Percentiles rank a stretch among this genome's conserved stretches.
These are phyloP conservation scores for Cyclophora albipunctata DNA, from an alignment of 2,888 invertebrate species.

Conservation along the genomic window DNA sequence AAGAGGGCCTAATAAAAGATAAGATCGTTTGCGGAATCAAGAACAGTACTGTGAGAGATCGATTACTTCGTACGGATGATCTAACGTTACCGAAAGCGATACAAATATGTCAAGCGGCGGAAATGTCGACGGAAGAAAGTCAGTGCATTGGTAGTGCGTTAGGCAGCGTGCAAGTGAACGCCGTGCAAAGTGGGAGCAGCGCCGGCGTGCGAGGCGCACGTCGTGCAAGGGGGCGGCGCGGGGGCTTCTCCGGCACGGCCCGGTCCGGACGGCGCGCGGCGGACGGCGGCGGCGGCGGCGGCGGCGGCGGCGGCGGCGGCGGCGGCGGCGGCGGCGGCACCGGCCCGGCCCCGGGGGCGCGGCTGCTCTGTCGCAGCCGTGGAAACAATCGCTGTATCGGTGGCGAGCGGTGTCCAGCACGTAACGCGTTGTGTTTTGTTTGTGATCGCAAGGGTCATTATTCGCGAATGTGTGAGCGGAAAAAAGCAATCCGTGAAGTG, in stretches of 20 bases:
- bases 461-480: not conserved
- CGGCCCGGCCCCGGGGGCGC: not conserved
- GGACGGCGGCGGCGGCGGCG: not conserved
- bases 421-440: not conserved
- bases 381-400: not conserved
- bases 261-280: not conserved
- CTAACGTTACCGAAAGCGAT: slow-evolving; percentile 8
- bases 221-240: not conserved
- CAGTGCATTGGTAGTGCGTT: not conserved
- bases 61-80: not conserved
- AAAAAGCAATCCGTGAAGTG: no score
- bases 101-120: slow-evolving; percentile 10
- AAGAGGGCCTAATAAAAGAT: slow-evolving; percentile 13
- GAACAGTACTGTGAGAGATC: not conserved
- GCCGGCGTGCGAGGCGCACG: not conserved
- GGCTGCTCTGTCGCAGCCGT: not conserved
- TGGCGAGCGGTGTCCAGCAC: not conserved
- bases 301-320: not conserved
- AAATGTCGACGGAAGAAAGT: slow-evolving; percentile 7
- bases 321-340: not conserved
- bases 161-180: not conserved
- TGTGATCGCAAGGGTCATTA: not conserved
- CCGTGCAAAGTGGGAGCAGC: not conserved
- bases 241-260: not conserved
- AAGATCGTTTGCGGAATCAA: slow-evolving; percentile 11